Base-by-base conservation (phyloP, 2,797 vertebrate species). In the Pempheris klunzingeri region DNA sequence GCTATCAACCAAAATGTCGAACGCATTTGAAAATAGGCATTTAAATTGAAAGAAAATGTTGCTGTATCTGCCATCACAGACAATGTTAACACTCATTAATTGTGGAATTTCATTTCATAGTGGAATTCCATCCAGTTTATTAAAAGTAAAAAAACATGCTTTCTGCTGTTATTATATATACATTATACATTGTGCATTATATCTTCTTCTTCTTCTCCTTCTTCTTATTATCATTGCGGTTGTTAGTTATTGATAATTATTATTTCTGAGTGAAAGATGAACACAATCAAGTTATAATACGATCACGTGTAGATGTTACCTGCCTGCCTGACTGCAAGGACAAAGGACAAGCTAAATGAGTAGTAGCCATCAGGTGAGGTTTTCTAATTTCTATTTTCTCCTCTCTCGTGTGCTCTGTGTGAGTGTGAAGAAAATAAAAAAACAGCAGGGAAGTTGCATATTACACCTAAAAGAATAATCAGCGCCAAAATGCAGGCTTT, bases 311-410 rank as follows among this genome's bases (percentile, higher is more conserved):
- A 36, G 20, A 46, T 54, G 55, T 69, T 68, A 61, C 10, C 20
- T 61, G 53, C 55, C 53, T 73, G 34, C 55, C 52, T 80, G 46
- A 38, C 43, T 70, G 39, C 26, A 69, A 41, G 13, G 69, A 60
- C 22, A 30, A 73, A 68, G 34, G 22, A 70, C 32, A 36, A 7
- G 22, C 15, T 64, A 46, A 39, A 53, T 41, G 49, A 60, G 30
- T 4, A 14, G 22, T 14, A 30, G 28, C 32, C 30, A 64, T 22
- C n/a, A 41, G 28, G 36, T 30, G 8, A 50, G 39, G 6, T n/a
- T n/a, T n/a, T n/a, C n/a, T n/a, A n/a, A n/a, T n/a, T n/a, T n/a
- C n/a, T n/a, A n/a, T n/a, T n/a, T n/a, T 32, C 30, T 32, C 6
- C 6, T 4, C 6, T 32, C 30, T 32, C 30, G 6, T 6, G 6